These are phyloP conservation scores for Balaenoptera acutorostrata DNA, from an alignment of 2,113 vertebrate genomes.

Conservation along the genomic window DNA sequence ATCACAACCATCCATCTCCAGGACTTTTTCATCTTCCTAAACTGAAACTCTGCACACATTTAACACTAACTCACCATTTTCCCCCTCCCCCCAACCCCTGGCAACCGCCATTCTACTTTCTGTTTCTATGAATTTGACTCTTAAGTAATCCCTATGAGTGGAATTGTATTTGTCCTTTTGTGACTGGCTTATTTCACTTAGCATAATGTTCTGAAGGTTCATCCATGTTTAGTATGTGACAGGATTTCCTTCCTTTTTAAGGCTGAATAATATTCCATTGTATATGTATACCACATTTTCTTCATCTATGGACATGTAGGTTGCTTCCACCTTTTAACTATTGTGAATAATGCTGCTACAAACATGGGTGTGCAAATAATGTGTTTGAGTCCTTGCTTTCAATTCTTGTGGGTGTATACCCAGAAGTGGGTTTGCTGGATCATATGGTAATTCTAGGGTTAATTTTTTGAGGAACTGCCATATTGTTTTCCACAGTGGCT, in stretches of 20 bases:
- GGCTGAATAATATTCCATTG: not conserved
- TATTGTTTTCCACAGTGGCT: not conserved
- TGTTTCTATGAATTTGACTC: not conserved
- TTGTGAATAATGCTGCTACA: not conserved
- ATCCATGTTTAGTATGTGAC: not conserved
- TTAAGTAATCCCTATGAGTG: not conserved
- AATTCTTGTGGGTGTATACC: not conserved
- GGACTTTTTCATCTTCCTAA: not conserved
- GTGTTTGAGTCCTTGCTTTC: not conserved
- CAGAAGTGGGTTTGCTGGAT: not conserved
- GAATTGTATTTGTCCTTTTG: not conserved
- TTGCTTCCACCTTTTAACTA: not conserved
- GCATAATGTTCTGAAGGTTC: not conserved
- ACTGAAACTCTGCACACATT: not conserved
- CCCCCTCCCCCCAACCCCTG: fast-evolving
- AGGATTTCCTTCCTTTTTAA: not conserved
- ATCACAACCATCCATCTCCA: not conserved
- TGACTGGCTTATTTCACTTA: not conserved
- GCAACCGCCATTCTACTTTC: not conserved
- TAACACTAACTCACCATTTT: not conserved
- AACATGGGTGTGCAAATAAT: not conserved
- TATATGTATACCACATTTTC: not conserved
- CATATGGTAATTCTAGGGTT: not conserved
- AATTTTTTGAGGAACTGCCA: not conserved
- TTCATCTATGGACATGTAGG: not conserved